Evolutionary conservation across 2,113 vertebrate species (phyloP).

Genomic region (Arothron firmamentum): DNA sequence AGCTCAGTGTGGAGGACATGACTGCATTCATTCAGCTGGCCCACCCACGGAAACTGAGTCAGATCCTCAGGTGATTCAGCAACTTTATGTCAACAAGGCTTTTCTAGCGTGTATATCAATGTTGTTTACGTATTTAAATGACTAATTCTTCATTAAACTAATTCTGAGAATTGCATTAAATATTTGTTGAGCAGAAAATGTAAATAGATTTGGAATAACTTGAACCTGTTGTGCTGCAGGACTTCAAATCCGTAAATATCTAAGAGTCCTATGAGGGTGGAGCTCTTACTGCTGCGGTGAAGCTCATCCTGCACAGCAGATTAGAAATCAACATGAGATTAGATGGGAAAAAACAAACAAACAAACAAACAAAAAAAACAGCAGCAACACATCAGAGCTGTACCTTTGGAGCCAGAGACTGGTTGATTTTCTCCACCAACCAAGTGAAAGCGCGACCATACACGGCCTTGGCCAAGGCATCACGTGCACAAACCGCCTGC

Average conservation of each 20-base stretch:
- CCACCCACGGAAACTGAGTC: no score
- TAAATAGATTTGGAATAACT: neutral
- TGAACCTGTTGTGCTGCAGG: slow-evolving; percentile 91
- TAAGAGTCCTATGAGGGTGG: slow-evolving; percentile 88
- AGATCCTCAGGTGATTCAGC: no score
- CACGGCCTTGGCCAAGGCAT: slow-evolving; percentile 87
- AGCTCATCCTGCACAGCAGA: slow-evolving; percentile 78
- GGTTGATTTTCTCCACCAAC: slow-evolving; percentile 94
- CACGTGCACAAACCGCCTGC: slow-evolving; percentile 87
- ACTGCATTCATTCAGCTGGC: no score
- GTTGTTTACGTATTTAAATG: no score
- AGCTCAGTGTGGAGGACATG: no score
- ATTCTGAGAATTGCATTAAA: no score
- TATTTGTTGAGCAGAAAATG: neutral
- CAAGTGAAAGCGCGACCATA: slow-evolving; percentile 93
- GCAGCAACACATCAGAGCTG: neutral
- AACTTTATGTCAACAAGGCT: no score
- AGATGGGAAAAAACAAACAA: neutral
- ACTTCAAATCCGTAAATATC: slow-evolving; percentile 99
- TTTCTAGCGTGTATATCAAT: no score
- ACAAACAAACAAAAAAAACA: neutral
- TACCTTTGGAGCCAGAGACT: slow-evolving; percentile 90
- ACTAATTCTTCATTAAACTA: no score
- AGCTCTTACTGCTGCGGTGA: slow-evolving; percentile 80
- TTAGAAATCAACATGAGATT: no score